A percentile compares a stretch with the other conserved stretches of the same genome.
These are phyloP conservation scores for Acridotheres tristis DNA, from an alignment of 2,797 vertebrate species.

Conservation along the genomic window DNA sequence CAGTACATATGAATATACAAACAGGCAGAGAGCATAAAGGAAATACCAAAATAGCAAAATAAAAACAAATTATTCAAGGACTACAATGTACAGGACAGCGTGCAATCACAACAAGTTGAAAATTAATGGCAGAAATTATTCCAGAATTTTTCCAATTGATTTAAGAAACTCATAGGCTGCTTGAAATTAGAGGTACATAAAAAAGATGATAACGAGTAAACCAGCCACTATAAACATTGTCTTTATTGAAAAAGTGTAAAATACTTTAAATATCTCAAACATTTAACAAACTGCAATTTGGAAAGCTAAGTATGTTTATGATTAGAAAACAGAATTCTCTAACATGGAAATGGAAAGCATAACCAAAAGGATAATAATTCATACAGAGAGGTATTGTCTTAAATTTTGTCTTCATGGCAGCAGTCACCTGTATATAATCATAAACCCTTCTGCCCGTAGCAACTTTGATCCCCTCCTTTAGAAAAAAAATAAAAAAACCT, in stretches of 20 bases:
- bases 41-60: not conserved
- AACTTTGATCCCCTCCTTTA: rapidly evolving
- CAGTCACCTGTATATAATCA: not conserved
- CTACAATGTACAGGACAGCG: not conserved
- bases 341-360: not conserved
- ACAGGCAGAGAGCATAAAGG: not conserved
- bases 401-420: not conserved
- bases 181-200: not conserved
- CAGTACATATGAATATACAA: not conserved
- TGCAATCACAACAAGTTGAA: not conserved
- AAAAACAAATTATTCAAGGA: not conserved
- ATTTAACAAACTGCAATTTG: not conserved
- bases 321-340: not conserved
- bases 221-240: not conserved
- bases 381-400: not conserved
- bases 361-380: not conserved
- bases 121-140: not conserved
- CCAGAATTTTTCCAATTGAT: not conserved
- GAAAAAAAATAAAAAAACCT: not conserved
- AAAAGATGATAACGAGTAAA: not conserved
- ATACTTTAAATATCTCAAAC: not conserved
- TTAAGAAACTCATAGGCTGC: not conserved
- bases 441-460: not conserved
- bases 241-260: not conserved
- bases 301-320: not conserved